Percentiles rank a stretch among this genome's conserved stretches.
phyloP scores from a whole-genome alignment of 2,888 invertebrate species.

The Metalampra italica region DNA sequence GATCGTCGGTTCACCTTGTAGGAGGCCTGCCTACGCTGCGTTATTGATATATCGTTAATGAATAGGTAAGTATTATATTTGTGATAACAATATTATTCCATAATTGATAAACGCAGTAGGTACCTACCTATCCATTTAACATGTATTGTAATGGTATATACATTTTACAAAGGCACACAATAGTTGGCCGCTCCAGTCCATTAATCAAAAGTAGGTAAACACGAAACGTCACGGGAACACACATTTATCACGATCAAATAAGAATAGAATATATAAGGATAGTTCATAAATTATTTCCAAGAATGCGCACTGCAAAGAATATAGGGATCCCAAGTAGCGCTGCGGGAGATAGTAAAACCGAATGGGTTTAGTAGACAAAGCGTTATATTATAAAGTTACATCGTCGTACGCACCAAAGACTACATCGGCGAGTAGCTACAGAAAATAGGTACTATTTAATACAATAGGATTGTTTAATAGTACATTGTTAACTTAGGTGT shows the following conservation, averaged over 20 bases:
- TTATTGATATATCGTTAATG: no score
- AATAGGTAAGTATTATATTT: no score
- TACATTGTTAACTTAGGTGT: no score
- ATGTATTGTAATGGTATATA: no score
- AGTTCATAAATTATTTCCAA: constrained; percentile 29
- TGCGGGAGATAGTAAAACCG: background rate
- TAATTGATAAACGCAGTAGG: no score
- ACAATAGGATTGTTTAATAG: no score
- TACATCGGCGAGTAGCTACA: background rate
- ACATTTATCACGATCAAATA: constrained; percentile 50
- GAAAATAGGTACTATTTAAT: no score
- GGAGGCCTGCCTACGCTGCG: no score
- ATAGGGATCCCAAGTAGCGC: background rate
- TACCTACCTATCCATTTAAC: no score
- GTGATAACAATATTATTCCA: no score
- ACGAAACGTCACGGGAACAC: constrained; percentile 36
- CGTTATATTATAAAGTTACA: background rate
- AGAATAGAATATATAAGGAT: constrained; percentile 32
- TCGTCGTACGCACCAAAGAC: no score
- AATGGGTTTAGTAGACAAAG: background rate
- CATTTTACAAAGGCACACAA: background rate
- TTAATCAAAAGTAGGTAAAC: constrained; percentile 47
- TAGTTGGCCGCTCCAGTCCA: constrained; percentile 16
- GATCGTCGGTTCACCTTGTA: no score
- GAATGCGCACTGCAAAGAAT: constrained; percentile 9